Base-by-base conservation (phyloP, 2,797 vertebrate genomes). In the Enteromius treurensis region DNA sequence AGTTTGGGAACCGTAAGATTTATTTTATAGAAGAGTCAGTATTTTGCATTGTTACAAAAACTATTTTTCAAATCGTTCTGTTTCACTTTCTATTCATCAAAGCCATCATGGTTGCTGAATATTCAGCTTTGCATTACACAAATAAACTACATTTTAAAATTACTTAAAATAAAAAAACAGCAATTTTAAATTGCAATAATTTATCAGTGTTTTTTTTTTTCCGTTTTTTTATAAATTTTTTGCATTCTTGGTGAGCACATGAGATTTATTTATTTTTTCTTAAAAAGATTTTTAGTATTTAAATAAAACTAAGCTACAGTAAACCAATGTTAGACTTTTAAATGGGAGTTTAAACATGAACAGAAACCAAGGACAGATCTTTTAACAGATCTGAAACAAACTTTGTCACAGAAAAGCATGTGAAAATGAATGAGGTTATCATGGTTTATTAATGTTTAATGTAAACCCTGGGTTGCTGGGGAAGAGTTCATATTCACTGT, bases 371-470 rank as follows among this genome's bases (percentile, higher is more conserved):
- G 6, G 1, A n/a, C 21, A 13, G 55, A 55, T n/a, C 51, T 55
- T 37, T 74, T 74, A 53, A 53, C 29, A 7, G 19, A 58, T 23
- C 32, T 75, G 51, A 74, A 32, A 34, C 17, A 34, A 34, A 21
- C 26, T 34, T 21, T 51, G 9, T 51, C 4, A 74, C 9, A 74
- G 47, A 32, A 51, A 74, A 53, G 10, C 9, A 14, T 74, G 71
- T 55, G 29, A 74, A 37, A 34, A n/a, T n/a, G 26, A 32, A 34
- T 7, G 71, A 53, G 49, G 49, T 74, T 73, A 13, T 73, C 2
- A 19, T 53, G 5, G 3, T 40, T 76, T 76, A 76, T 58, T 74
- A 19, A n/a, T 14, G 21, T 73, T 73, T 73, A 73, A 6, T 51
- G 70, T 51, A 21, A 73, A 51, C 70, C 9, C 70, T 4, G 15